Base-by-base conservation (phyloP, 2,113 vertebrate genomes). In the Oreochromis spilurus region DNA sequence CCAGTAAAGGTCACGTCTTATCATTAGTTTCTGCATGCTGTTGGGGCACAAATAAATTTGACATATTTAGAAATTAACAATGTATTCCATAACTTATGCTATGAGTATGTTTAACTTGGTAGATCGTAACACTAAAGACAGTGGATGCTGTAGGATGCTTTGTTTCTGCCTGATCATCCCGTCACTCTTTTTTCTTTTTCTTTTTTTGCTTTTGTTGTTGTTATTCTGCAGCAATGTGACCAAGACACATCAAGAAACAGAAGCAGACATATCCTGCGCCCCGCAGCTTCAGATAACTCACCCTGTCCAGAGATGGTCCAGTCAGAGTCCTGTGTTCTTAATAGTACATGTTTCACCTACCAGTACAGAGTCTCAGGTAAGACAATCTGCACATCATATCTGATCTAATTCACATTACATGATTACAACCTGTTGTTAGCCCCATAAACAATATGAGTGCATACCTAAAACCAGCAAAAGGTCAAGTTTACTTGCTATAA, bases 301-400 rank as follows among this genome's bases (percentile, higher is more conserved):
- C 10, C 58, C 36, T 99, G 98, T 93, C 97, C 98, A 4, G 97
- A 98, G 83, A 95, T 90, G 34, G 93, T 96, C 12, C 97, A 99
- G 88, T 96, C 95, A 38, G 97, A 97, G 82, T 96, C 97, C 19
- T 99, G 99, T 75, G 65, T 97, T 80, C 95, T 98, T 85, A 99
- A 99, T 94, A 96, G 95, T 89, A 98, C 98, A 81, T 99, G 98
- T 94, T 99, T 98, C 96, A 97, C 97, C 2, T 98, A 98, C 93
- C 95, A 96, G 17, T 97, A 98, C 96, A 97, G 95, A 84, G 93
- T 98, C 86, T 98, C 98, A 96, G 98, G 99, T 99, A 95, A 50
- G 82, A 84, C 2, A 0, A 53, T 21, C 21, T 79, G 36, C 50
- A 70, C 67, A 5, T 21, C 5, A 2, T 9, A 16, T 21, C 34